Conservation (phyloP, 2,113 vertebrate genomes). For the Tetrax tetrax region DNA sequence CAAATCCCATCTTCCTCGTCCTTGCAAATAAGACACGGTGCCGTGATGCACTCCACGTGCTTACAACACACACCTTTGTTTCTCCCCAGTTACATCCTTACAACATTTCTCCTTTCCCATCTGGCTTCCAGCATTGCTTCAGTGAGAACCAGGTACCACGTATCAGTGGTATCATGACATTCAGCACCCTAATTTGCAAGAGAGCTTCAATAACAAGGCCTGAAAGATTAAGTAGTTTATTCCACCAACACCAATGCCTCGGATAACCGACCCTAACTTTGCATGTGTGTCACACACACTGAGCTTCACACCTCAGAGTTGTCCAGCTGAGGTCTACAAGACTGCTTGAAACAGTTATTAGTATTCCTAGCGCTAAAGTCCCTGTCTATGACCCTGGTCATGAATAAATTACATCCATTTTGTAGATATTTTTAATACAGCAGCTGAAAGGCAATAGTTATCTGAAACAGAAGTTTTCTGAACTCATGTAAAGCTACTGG, state of each 20-base stretch:
- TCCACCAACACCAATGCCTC: neutral
- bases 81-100: accelerated
- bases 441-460: neutral
- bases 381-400: neutral
- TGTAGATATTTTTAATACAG: neutral
- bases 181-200: neutral
- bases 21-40: neutral
- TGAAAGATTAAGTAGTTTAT: neutral
- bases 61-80: neutral
- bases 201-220: neutral
- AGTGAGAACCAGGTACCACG: neutral
- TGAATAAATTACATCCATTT: neutral
- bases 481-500: neutral
- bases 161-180: neutral
- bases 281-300: neutral
- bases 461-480: neutral
- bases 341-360: neutral
- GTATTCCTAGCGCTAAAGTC: neutral
- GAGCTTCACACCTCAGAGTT: neutral
- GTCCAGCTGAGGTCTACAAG: neutral
- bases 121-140: neutral
- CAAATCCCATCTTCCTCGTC: neutral
- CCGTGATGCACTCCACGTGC: accelerated
- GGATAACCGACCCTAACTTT: neutral
- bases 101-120: neutral